Conservation (phyloP, 2,888 invertebrate genomes). For the Plagiodera versicolora region DNA sequence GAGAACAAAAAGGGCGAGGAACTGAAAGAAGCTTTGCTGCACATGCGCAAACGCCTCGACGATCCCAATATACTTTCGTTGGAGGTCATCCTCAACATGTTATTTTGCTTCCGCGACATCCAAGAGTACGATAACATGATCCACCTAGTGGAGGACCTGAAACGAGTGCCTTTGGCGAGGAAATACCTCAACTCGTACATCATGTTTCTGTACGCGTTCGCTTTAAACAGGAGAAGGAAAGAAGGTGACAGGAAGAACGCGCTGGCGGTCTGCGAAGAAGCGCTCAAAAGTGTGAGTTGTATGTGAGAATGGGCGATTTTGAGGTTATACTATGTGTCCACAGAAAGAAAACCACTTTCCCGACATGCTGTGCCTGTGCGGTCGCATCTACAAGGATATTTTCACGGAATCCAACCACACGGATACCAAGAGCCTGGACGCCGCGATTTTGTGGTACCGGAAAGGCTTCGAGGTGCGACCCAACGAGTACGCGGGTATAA, state of each 20-base stretch:
- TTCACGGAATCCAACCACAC: constrained; percentile 94
- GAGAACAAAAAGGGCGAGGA: constrained; percentile 85
- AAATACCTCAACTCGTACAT: constrained; percentile 90
- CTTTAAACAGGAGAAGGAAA: constrained; percentile 91
- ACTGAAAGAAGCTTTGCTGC: constrained; percentile 76
- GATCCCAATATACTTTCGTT: constrained; percentile 96
- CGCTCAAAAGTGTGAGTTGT: constrained; percentile 67
- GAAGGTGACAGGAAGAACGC: constrained; percentile 95
- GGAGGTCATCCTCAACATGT: constrained; percentile 92
- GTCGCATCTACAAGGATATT: constrained; percentile 95
- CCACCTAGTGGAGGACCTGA: constrained; percentile 90
- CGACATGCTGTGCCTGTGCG: constrained; percentile 96
- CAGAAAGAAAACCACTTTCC: constrained; percentile 93
- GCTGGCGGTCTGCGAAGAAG: constrained; percentile 85
- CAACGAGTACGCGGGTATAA: constrained; percentile 97
- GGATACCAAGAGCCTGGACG: constrained; percentile 83
- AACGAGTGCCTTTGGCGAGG: constrained; percentile 84
- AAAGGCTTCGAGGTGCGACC: constrained; percentile 98
- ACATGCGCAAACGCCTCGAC: constrained; percentile 90
- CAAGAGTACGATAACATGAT: constrained; percentile 99
- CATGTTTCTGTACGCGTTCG: constrained; percentile 93
- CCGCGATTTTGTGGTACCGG: constrained; percentile 96
- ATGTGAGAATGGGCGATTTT: too few relatives aligned
- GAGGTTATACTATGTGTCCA: constrained; percentile 20
- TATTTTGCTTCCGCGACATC: constrained; percentile 88